Conservation (phyloP, 2,888 invertebrate species). For the Andrena minutula region DNA sequence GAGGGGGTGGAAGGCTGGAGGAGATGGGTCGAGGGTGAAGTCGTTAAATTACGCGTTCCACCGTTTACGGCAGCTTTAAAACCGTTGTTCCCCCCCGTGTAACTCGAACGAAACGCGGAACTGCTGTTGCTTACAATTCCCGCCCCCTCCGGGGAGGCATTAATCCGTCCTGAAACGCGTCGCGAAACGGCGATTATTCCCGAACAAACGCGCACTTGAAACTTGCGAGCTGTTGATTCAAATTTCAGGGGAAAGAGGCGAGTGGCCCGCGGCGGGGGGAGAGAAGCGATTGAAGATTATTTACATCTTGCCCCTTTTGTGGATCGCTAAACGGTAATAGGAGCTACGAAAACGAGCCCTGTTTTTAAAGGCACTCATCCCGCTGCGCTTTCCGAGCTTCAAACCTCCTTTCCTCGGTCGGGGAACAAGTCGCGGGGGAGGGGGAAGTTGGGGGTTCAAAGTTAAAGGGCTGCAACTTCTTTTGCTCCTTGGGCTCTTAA, state of each 20-base stretch:
- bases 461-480: constrained; percentile 4
- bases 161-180: neutral
- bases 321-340: neutral
- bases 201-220: neutral
- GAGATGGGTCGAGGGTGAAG: neutral
- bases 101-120: constrained; percentile 13
- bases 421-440: neutral
- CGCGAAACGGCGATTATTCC: constrained; percentile 21
- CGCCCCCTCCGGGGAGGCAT: neutral
- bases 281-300: neutral
- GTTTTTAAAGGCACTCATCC: neutral
- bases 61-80: constrained; percentile 17
- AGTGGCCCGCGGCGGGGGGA: neutral
- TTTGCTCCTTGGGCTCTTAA: neutral
- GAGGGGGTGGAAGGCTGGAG: neutral
- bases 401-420: neutral
- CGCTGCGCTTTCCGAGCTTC: neutral
- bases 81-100: constrained; percentile 25
- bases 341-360: neutral
- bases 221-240: constrained; percentile 22
- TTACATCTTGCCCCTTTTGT: neutral
- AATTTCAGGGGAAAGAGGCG: neutral
- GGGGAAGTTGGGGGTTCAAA: neutral
- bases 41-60: constrained; percentile 4
- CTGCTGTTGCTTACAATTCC: constrained; percentile 2